Percentiles rank a stretch among this genome's conserved stretches.
Evolutionary conservation across 2,113 vertebrate species (phyloP).

Genomic region (Notothenia rossii): DNA sequence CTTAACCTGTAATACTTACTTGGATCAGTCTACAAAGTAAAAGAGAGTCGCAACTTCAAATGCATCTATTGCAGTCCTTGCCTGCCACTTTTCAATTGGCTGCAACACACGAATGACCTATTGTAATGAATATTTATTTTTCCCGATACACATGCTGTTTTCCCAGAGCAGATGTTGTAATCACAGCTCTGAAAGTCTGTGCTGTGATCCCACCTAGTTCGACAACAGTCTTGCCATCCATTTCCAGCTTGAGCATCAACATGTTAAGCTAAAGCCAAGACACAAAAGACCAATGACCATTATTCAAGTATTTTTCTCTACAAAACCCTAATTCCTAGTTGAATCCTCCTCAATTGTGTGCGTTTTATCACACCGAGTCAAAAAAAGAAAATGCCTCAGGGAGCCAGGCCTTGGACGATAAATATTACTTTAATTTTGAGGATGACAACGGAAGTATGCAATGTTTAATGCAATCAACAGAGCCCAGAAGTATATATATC

Average conservation of each 20-base stretch:
- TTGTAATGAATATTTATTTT: slow-evolving; percentile 41
- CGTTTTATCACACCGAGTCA: not conserved
- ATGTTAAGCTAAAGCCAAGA: slow-evolving; percentile 38
- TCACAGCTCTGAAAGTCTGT: slow-evolving; percentile 42
- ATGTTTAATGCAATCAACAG: not conserved
- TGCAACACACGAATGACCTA: slow-evolving; percentile 16
- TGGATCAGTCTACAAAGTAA: not conserved
- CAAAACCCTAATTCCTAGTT: slow-evolving; percentile 7
- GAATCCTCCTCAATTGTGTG: not conserved
- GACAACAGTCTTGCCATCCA: slow-evolving; percentile 51
- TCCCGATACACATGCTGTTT: slow-evolving; percentile 45
- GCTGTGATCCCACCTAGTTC: slow-evolving; percentile 60
- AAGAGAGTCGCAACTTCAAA: not conserved
- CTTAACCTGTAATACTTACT: not conserved
- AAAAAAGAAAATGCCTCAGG: not conserved
- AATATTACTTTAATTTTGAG: not conserved
- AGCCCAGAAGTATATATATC: not conserved
- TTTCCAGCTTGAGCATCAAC: slow-evolving; percentile 60
- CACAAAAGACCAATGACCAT: not conserved
- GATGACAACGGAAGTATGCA: not conserved
- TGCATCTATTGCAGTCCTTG: not conserved
- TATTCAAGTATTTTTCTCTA: not conserved
- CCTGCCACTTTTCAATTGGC: not conserved
- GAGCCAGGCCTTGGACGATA: not conserved
- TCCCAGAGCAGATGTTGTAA: slow-evolving; percentile 69